Percentiles rank a stretch among this genome's conserved stretches.
phyloP scores from a whole-genome alignment of 2,888 invertebrate species.

The Ormyrus pomaceus region DNA sequence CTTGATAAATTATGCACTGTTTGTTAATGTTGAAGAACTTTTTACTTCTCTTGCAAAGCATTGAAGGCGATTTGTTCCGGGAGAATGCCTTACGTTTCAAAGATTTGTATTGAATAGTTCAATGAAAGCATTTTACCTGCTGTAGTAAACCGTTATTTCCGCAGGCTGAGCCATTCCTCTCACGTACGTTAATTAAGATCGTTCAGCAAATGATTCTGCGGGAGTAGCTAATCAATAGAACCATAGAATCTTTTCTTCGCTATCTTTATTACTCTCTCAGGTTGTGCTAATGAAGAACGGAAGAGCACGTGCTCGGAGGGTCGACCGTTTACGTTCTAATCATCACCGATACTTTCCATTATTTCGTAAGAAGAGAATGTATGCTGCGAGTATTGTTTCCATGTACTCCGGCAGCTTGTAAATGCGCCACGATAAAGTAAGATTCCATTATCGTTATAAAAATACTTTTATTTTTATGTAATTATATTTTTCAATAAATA shows the following conservation, averaged over 20 bases:
- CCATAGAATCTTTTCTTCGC: conserved; percentile 22
- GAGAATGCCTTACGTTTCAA: conserved; percentile 5
- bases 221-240: conserved; percentile 31
- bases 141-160: conserved; percentile 2
- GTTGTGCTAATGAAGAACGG: conserved; percentile 60
- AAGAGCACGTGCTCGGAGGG: conserved; percentile 47
- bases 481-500: too few relatives aligned
- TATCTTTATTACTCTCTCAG: conserved; percentile 54
- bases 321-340: conserved; percentile 58
- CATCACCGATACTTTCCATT: conserved; percentile 69
- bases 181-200: conserved; percentile 42
- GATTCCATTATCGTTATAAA: too few relatives aligned
- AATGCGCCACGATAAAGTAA: too few relatives aligned
- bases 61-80: not conserved
- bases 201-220: conserved; percentile 39
- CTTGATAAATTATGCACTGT: conserved; percentile 17
- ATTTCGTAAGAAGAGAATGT: conserved; percentile 65
- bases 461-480: too few relatives aligned
- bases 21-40: conserved; percentile 1
- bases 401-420: too few relatives aligned
- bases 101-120: not conserved
- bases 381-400: too few relatives aligned
- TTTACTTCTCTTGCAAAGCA: not conserved
- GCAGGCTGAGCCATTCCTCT: conserved; percentile 25
- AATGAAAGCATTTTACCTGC: too few relatives aligned